Evolutionary conservation across 2,797 vertebrate genomes (phyloP).

Genomic region (Silurus lanzhouensis): DNA sequence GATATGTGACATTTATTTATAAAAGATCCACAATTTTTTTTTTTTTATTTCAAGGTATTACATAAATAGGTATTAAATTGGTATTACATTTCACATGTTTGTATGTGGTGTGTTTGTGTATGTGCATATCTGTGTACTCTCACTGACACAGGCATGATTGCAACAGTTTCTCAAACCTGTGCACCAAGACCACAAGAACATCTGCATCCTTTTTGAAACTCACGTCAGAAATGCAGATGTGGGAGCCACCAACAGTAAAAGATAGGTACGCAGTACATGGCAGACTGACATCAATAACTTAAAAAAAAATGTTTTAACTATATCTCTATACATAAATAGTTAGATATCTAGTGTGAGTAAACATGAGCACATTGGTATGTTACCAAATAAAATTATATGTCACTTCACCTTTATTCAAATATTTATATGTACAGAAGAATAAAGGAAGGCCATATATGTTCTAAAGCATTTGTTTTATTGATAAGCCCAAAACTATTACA

Average conservation of each 20-base stretch:
- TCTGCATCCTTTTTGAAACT: conserved; percentile 63
- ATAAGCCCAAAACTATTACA: conserved; percentile 42
- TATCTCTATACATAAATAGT: not conserved
- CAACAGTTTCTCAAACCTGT: conserved; percentile 47
- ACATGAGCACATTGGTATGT: not conserved
- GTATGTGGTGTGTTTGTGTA: conserved; percentile 39
- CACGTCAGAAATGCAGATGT: conserved; percentile 51
- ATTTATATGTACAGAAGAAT: conserved; percentile 30
- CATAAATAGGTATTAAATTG: not conserved
- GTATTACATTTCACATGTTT: not conserved
- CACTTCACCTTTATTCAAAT: not conserved
- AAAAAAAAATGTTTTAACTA: not conserved
- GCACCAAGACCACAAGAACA: conserved; percentile 58
- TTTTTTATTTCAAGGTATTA: not conserved
- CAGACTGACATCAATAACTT: conserved; percentile 26
- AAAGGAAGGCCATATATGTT: conserved; percentile 43
- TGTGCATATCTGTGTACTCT: conserved; percentile 32
- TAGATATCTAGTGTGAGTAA: not conserved
- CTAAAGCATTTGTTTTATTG: conserved; percentile 55
- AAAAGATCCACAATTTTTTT: not conserved
- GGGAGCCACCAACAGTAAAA: conserved; percentile 46
- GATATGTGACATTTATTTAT: not conserved
- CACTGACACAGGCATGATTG: conserved; percentile 39
- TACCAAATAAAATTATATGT: not conserved
- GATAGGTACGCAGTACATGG: conserved; percentile 33